Evolutionary conservation across 1,140 invertebrate species (phyloP).

Genomic region (Drosophila erecta): DNA sequence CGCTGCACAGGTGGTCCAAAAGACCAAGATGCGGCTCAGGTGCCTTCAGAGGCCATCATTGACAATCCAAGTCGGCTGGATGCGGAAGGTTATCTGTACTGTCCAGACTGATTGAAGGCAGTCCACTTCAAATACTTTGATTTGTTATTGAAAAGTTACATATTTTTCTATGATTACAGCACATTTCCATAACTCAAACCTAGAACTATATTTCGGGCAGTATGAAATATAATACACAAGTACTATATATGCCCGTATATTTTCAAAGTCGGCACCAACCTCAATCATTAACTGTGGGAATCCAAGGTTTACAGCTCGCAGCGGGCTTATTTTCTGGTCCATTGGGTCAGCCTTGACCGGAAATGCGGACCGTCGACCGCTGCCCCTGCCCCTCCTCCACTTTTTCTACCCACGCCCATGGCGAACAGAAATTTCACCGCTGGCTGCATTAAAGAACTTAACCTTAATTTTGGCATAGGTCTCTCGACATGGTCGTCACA

Average conservation of each 20-base stretch:
- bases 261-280: neutral
- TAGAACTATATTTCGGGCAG: too few species aligned
- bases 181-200: too few species aligned
- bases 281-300: neutral
- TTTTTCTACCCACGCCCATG: slow-evolving; percentile 18
- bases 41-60: neutral
- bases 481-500: slow-evolving; percentile 26
- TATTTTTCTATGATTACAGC: too few species aligned
- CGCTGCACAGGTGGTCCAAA: slow-evolving; percentile 15
- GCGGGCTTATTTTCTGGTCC: slow-evolving; percentile 40
- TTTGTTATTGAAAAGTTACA: too few species aligned
- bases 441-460: slow-evolving; percentile 54
- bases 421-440: slow-evolving; percentile 45
- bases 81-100: too few species aligned
- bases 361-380: slow-evolving; percentile 15
- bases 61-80: neutral
- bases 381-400: neutral
- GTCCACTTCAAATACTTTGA: too few species aligned
- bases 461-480: slow-evolving; percentile 50
- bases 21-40: slow-evolving; percentile 1
- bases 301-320: slow-evolving; percentile 3
- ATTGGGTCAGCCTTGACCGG: slow-evolving; percentile 49
- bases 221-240: too few species aligned
- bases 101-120: too few species aligned
- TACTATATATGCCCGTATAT: too few species aligned